Percentiles rank a stretch among this genome's conserved stretches.
Conservation (phyloP, 2,888 invertebrate species). For the Eupelmus urozonus region DNA sequence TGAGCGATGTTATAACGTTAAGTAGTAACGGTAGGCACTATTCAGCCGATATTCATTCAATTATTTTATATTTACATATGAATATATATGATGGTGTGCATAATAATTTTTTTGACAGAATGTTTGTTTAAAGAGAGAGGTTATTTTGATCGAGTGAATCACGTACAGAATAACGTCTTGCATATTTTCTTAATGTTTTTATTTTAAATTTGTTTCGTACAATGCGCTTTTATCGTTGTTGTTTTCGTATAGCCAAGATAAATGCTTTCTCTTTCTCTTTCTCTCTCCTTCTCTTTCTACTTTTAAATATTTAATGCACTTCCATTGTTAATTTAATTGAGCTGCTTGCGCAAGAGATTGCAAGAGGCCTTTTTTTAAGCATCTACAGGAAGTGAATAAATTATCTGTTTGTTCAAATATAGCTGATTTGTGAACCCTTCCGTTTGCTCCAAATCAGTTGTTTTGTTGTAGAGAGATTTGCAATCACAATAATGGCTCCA, state of each 20-base stretch:
- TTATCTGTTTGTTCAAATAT: constrained; percentile 57
- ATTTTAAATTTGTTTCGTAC: constrained; percentile 29
- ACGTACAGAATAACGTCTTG: constrained; percentile 4
- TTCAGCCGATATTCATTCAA: too few relatives aligned
- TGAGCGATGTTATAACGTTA: too few relatives aligned
- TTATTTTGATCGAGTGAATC: too few relatives aligned
- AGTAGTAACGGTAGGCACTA: too few relatives aligned
- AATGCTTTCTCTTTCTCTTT: constrained; percentile 40
- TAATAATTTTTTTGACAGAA: too few relatives aligned
- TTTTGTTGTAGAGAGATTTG: constrained; percentile 41
- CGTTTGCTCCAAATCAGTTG: constrained; percentile 53
- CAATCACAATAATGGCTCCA: constrained; percentile 29
- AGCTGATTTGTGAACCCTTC: constrained; percentile 53
- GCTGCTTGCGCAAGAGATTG: constrained; percentile 53
- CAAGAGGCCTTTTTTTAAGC: constrained; percentile 34
- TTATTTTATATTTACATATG: too few relatives aligned
- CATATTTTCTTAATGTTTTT: background rate
- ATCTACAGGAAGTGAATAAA: constrained; percentile 53
- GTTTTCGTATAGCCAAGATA: constrained; percentile 45
- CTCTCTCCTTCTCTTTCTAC: constrained; percentile 12
- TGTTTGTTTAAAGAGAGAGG: too few relatives aligned
- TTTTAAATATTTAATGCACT: constrained; percentile 53
- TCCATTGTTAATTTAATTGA: constrained; percentile 55
- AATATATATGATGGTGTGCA: too few relatives aligned
- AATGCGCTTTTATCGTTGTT: constrained; percentile 49